Evolutionary conservation across 1,140 invertebrate genomes (phyloP).

Genomic region (Platorchestia sp.): DNA sequence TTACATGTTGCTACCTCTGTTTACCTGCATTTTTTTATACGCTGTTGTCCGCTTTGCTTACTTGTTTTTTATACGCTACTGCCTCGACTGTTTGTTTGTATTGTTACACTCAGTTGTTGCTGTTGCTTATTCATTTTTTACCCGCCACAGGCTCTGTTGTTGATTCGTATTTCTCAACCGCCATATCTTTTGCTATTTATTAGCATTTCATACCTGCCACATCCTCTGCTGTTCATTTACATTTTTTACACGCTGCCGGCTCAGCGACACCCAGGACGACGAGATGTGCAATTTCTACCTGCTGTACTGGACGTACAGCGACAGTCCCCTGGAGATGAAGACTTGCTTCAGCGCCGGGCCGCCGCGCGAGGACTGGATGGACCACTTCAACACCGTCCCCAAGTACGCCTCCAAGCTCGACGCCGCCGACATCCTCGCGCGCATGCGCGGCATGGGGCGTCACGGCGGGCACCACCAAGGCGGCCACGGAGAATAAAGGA

Average conservation of each 20-base stretch:
- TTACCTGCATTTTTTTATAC: no score
- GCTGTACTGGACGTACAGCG: slow-evolving; percentile 94
- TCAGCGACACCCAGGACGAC: slow-evolving; percentile 87
- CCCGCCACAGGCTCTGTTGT: no score
- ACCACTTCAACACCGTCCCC: slow-evolving; percentile 60
- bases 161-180: no score
- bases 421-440: neutral
- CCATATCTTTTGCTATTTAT: no score
- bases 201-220: no score
- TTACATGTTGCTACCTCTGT: no score
- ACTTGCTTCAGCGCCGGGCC: slow-evolving; percentile 87
- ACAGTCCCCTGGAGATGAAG: slow-evolving; percentile 81
- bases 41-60: no score
- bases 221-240: neutral
- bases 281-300: slow-evolving; percentile 99
- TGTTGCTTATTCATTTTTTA: no score
- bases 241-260: neutral
- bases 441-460: neutral
- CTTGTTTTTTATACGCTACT: no score
- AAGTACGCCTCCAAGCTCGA: slow-evolving; percentile 56
- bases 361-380: slow-evolving; percentile 70
- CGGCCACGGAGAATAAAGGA: neutral
- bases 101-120: no score
- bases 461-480: neutral
- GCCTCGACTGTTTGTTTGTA: no score